phyloP scores from a whole-genome alignment of 1,140 invertebrate genomes.

The Drosophila baimaii region DNA sequence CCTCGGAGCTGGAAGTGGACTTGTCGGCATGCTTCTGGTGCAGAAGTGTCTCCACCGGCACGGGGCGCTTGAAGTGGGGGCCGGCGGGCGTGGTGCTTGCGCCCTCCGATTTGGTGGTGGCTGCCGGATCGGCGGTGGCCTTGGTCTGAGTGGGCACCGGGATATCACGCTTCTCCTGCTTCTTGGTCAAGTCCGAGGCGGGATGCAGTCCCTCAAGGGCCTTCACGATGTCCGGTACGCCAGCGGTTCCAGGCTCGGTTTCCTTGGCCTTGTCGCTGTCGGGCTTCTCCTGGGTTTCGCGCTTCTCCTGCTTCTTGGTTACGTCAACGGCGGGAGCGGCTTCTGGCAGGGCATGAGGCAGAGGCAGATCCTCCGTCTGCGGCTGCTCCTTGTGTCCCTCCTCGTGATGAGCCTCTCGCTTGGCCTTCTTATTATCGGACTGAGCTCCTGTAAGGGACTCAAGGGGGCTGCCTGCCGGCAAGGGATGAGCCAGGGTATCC shows the following conservation, averaged over 20 bases:
- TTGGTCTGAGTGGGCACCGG: conserved; percentile 65
- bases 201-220: background rate
- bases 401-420: conserved; percentile 23
- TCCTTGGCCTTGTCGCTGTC: conserved; percentile 23
- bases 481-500: conserved; percentile 14
- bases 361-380: background rate
- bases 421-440: background rate
- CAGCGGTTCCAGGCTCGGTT: background rate
- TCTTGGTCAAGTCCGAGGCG: conserved; percentile 7
- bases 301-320: conserved; percentile 22
- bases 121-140: conserved; percentile 8
- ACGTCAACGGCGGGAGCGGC: background rate
- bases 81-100: conserved; percentile 19
- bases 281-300: conserved; percentile 30
- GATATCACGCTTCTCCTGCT: conserved; percentile 55
- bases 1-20: conserved; percentile 37
- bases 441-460: background rate
- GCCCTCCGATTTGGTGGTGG: conserved; percentile 16
- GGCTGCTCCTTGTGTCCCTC: conserved; percentile 16
- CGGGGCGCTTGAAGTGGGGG: conserved; percentile 53
- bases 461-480: background rate
- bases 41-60: conserved; percentile 60
- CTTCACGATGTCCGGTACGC: background rate
- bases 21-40: conserved; percentile 34
- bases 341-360: conserved; percentile 1